Percentiles rank a stretch among this genome's conserved stretches.
These are phyloP conservation scores for Nothocercus nigrocapillus DNA, from an alignment of 2,113 vertebrate species.

Conservation along the genomic window DNA sequence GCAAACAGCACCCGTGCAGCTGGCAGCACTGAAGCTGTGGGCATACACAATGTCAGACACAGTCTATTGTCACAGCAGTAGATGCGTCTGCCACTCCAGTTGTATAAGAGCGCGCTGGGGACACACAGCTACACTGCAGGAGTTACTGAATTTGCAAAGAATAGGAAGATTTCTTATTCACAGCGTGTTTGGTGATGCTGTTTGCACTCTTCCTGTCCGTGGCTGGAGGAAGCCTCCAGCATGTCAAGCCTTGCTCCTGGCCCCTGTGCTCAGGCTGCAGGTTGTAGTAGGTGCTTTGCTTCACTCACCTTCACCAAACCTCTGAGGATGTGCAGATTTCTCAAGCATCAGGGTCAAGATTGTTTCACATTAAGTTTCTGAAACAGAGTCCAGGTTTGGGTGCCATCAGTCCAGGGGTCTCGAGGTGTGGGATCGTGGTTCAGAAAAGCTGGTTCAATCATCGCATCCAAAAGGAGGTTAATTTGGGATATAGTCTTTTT, in stretches of 20 bases:
- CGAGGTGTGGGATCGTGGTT: background rate
- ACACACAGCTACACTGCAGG: background rate
- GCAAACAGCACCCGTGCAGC: background rate
- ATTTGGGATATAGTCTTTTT: background rate
- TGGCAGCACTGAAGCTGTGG: background rate
- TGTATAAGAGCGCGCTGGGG: background rate
- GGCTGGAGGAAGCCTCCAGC: background rate
- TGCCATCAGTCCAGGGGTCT: background rate
- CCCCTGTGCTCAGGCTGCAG: background rate
- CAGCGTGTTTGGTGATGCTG: background rate
- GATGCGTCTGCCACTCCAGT: background rate
- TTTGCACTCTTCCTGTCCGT: background rate
- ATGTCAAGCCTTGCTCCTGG: background rate
- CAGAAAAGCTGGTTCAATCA: fast-evolving
- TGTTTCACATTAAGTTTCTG: background rate
- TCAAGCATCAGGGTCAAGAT: background rate
- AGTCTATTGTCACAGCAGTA: background rate
- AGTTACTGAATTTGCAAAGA: background rate
- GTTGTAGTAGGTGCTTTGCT: background rate
- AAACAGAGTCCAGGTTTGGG: background rate
- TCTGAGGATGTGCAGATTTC: background rate
- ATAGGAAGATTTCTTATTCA: background rate
- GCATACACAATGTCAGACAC: background rate
- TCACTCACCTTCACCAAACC: background rate
- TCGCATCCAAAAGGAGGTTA: background rate